phyloP scores from a whole-genome alignment of 2,113 vertebrate species.

The Eurystomus gularis region DNA sequence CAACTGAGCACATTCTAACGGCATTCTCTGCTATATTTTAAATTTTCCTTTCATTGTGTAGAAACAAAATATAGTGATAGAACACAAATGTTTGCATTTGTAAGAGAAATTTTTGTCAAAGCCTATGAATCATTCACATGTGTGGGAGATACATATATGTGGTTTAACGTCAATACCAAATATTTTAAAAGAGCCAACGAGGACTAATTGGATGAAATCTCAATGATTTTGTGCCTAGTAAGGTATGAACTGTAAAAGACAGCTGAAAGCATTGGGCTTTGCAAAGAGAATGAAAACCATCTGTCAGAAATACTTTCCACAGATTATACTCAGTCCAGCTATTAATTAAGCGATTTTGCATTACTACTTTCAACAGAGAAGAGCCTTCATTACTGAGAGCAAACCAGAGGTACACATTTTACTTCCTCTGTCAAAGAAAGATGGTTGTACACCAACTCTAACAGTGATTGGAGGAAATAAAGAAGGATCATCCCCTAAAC shows the following conservation, averaged over 20 bases:
- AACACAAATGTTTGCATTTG: slow-evolving; percentile 22
- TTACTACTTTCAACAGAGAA: slow-evolving; percentile 11
- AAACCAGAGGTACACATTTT: background rate
- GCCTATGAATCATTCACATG: background rate
- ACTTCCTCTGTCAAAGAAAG: background rate
- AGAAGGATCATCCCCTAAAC: background rate
- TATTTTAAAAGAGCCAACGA: slow-evolving; percentile 16
- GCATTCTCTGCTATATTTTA: slow-evolving; percentile 13
- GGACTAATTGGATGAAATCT: slow-evolving; percentile 45
- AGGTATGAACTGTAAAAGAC: slow-evolving; percentile 58
- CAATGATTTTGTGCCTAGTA: slow-evolving; percentile 23
- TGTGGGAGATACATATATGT: background rate
- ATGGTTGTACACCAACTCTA: background rate
- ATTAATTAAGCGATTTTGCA: slow-evolving; percentile 50
- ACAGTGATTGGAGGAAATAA: background rate
- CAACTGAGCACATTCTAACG: slow-evolving; percentile 39
- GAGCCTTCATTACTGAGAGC: background rate
- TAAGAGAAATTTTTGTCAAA: background rate
- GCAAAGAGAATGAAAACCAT: slow-evolving; percentile 66
- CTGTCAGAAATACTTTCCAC: slow-evolving; percentile 62
- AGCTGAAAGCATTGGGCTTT: slow-evolving; percentile 52
- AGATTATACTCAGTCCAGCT: background rate
- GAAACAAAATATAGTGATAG: slow-evolving; percentile 19
- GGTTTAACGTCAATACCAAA: background rate
- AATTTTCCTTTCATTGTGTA: slow-evolving; percentile 17